phyloP scores from a whole-genome alignment of 1,140 invertebrate species.

The Antheraea mylitta region DNA sequence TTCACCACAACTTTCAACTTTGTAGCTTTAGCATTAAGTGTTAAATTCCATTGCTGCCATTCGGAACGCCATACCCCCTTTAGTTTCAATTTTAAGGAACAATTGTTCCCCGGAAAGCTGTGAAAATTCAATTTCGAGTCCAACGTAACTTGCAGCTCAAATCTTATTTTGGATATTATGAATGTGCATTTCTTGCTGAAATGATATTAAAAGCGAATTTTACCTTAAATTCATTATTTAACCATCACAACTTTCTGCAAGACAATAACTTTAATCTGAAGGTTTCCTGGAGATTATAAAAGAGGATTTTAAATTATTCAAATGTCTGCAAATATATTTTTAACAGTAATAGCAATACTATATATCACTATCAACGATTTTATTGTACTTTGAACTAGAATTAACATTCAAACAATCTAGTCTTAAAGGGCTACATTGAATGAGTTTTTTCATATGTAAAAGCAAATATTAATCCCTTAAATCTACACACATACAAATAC shows the following conservation, averaged over 20 bases:
- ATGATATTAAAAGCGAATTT: not conserved
- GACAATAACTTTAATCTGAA: no score
- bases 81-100: slow-evolving; percentile 28
- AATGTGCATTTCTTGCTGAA: slow-evolving; percentile 21
- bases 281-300: no score
- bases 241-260: not conserved
- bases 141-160: slow-evolving; percentile 24
- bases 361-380: no score
- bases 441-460: no score
- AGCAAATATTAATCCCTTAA: no score
- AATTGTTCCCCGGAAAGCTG: slow-evolving; percentile 23
- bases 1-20: not conserved
- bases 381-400: no score
- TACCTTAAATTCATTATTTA: not conserved
- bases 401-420: no score
- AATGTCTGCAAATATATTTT: no score
- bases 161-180: slow-evolving; percentile 36
- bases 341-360: no score
- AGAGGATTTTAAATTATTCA: no score
- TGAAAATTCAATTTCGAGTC: slow-evolving; percentile 32
- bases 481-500: no score
- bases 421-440: no score
- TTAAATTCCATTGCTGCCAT: not conserved
- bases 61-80: slow-evolving; percentile 21
- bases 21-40: not conserved